These are phyloP conservation scores for Zoanthus sociatus DNA, from an alignment of 92 coral and sea anemone genomes.

Conservation along the genomic window DNA sequence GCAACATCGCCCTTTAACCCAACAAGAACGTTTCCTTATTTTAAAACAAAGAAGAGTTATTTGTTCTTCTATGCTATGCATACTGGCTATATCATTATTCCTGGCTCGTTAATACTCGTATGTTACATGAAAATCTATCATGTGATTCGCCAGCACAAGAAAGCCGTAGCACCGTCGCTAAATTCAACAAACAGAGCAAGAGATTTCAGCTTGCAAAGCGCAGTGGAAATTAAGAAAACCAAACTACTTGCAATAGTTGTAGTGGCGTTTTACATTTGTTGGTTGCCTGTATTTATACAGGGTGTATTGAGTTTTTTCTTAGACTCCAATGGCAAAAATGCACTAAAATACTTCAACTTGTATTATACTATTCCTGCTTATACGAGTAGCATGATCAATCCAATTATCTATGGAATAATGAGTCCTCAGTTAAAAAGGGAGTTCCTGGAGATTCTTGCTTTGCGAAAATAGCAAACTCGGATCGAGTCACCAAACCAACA, in stretches of 20 bases:
- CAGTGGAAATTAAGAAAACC: not conserved
- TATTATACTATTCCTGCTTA: constrained; percentile 18
- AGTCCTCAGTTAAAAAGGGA: constrained; percentile 8
- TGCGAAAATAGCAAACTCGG: not conserved
- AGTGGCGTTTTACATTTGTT: constrained; percentile 1
- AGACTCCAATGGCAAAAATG: not conserved
- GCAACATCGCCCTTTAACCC: not conserved
- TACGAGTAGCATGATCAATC: constrained; percentile 16
- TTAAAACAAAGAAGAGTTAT: not conserved
- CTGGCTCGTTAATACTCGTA: not conserved
- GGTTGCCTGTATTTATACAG: not conserved
- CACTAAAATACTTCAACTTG: constrained; percentile 4
- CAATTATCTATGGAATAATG: constrained; percentile 12
- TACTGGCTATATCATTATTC: not conserved
- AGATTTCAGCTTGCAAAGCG: not conserved
- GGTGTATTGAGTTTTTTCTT: not conserved
- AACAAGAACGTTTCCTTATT: not conserved
- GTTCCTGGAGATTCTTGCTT: not conserved
- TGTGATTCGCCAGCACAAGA: not conserved
- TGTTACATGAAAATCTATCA: constrained; percentile 1
- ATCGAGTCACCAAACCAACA: no score
- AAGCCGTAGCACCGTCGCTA: not conserved
- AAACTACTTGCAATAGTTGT: constrained; percentile 13
- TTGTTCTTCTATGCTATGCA: not conserved
- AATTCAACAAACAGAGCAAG: not conserved